Conservation (phyloP, 1,140 invertebrate species). For the Tachypleus tridentatus region DNA sequence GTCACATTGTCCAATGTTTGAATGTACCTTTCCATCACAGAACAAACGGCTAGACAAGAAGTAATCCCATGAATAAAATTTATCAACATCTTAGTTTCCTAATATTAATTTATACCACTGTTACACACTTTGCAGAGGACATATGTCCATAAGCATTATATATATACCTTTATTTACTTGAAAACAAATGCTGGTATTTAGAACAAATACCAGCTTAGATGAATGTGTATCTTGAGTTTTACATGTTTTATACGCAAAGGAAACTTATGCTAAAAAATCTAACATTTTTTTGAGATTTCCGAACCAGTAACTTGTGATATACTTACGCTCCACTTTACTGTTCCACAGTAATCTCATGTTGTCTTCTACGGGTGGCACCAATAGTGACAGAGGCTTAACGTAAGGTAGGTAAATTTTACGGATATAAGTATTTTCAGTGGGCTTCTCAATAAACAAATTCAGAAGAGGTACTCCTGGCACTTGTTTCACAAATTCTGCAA, state of each 20-base stretch:
- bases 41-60: conserved; percentile 2
- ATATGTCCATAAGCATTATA: no score
- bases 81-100: neutral
- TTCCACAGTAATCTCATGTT: conserved; percentile 6
- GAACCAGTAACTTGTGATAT: neutral
- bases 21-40: conserved; percentile 15
- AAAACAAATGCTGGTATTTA: no score
- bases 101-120: neutral
- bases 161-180: no score
- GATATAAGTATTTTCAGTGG: conserved; percentile 13
- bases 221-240: no score
- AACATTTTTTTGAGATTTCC: neutral
- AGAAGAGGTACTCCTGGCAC: conserved; percentile 12
- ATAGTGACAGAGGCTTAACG: conserved; percentile 10
- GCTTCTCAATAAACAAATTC: conserved; percentile 11
- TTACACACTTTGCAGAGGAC: no score
- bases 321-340: neutral
- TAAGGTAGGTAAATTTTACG: conserved; percentile 10
- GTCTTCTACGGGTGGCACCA: conserved; percentile 7
- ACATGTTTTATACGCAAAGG: no score
- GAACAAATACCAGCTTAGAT: no score
- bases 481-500: conserved; percentile 6
- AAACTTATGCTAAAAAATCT: neutral
- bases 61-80: neutral
- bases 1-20: conserved; percentile 20